Conservation (phyloP, 2,113 vertebrate genomes). For the Ciconia boyciana region DNA sequence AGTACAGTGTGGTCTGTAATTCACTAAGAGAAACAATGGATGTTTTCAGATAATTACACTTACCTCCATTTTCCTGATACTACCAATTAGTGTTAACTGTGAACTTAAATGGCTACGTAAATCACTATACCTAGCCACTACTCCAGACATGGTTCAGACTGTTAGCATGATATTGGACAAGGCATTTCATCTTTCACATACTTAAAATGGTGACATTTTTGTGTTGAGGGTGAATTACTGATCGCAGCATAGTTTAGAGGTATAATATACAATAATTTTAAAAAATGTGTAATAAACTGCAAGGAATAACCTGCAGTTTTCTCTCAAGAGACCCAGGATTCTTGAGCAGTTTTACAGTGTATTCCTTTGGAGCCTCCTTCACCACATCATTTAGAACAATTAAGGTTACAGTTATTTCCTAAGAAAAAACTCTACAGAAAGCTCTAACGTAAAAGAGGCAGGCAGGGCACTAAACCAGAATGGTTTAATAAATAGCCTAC, state of each 20-base stretch:
- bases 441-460: not conserved
- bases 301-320: not conserved
- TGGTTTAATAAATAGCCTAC: not conserved
- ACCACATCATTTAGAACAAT: not conserved
- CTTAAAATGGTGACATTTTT: not conserved
- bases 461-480: not conserved
- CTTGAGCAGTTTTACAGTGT: not conserved
- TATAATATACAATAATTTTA: not conserved
- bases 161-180: not conserved
- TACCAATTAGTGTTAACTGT: constrained; percentile 4
- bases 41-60: constrained; percentile 29
- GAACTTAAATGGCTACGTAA: not conserved
- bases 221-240: not conserved
- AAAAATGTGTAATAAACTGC: not conserved
- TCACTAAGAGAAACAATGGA: not conserved
- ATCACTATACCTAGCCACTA: not conserved
- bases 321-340: not conserved
- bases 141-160: not conserved
- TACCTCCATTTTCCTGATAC: constrained; percentile 11
- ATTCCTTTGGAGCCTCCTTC: not conserved
- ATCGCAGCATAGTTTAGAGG: not conserved
- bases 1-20: not conserved
- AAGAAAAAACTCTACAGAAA: not conserved
- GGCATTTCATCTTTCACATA: not conserved
- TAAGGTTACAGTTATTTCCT: not conserved